Evolutionary conservation across 35 echinoderm and acorn worm genomes (phyloP).

Genomic region (Ophiothrix spiculata): DNA sequence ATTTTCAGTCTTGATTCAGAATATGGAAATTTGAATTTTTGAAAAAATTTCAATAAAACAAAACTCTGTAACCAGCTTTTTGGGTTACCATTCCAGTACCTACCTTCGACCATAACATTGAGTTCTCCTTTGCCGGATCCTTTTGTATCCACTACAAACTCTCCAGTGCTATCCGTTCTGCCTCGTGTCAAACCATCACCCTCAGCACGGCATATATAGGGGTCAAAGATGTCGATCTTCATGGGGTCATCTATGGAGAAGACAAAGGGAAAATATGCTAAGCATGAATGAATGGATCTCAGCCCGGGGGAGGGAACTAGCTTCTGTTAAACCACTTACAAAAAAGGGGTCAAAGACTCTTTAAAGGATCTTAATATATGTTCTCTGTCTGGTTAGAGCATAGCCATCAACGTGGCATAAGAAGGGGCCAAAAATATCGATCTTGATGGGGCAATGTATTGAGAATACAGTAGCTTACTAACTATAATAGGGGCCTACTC

Average conservation of each 20-base stretch:
- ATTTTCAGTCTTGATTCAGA: too few relatives aligned
- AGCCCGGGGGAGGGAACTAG: neutral
- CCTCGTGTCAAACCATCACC: constrained; percentile 74
- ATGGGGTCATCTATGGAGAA: constrained; percentile 82
- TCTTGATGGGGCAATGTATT: constrained; percentile 86
- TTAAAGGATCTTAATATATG: too few relatives aligned
- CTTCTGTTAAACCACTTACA: neutral
- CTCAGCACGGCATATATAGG: constrained; percentile 38
- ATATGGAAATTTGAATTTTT: too few relatives aligned
- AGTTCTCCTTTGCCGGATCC: constrained; percentile 68
- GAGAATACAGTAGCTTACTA: too few relatives aligned
- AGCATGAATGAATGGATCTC: neutral
- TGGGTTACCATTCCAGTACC: too few relatives aligned
- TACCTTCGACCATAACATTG: constrained; percentile 92
- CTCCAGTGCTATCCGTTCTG: constrained; percentile 52
- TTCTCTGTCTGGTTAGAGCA: constrained; percentile 59
- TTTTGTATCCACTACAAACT: constrained; percentile 69
- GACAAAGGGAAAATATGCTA: constrained; percentile 23
- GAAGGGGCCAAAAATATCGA: constrained; percentile 62
- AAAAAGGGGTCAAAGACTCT: neutral
- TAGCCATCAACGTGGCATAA: constrained; percentile 61
- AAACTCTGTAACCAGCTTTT: too few relatives aligned
- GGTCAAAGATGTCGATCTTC: constrained; percentile 74
- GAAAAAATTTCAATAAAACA: too few relatives aligned
- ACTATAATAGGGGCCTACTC: too few relatives aligned